Conservation (phyloP, 2,888 invertebrate species). For the Campoplex nolae region DNA sequence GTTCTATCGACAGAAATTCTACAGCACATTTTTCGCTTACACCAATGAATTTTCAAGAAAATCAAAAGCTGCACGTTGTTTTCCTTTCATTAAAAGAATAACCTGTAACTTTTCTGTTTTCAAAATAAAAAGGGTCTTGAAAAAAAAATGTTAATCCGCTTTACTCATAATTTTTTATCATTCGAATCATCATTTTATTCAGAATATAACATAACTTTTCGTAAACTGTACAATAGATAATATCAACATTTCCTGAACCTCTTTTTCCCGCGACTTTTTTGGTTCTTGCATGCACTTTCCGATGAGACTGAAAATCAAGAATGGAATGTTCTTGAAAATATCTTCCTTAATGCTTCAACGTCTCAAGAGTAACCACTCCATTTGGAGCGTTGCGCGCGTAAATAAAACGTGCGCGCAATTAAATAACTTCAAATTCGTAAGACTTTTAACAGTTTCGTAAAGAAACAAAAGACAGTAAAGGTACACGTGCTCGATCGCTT, state of each 20-base stretch:
- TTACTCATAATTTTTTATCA: no score
- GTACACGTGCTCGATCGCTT: constrained; percentile 50
- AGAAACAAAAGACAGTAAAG: not conserved
- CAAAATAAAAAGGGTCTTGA: no score
- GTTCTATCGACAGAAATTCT: no score
- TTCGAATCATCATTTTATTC: no score
- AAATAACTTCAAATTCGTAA: constrained; percentile 28
- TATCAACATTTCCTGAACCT: not conserved
- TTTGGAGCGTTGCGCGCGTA: constrained; percentile 45
- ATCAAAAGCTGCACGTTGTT: no score
- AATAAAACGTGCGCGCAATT: constrained; percentile 43
- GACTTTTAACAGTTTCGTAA: not conserved
- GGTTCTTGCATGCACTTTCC: constrained; percentile 18
- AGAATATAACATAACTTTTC: not conserved
- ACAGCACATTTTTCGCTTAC: no score
- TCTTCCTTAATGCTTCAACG: not conserved
- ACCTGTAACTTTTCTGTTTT: no score
- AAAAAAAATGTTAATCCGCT: no score
- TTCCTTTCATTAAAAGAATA: no score
- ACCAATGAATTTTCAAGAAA: no score
- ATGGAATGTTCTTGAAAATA: not conserved
- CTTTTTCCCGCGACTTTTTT: not conserved
- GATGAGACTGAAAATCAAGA: constrained; percentile 21
- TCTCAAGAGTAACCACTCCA: constrained; percentile 6
- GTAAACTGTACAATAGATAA: not conserved